Base-by-base conservation (phyloP, 2,113 vertebrate species). In the Rhabdornis inornatus region DNA sequence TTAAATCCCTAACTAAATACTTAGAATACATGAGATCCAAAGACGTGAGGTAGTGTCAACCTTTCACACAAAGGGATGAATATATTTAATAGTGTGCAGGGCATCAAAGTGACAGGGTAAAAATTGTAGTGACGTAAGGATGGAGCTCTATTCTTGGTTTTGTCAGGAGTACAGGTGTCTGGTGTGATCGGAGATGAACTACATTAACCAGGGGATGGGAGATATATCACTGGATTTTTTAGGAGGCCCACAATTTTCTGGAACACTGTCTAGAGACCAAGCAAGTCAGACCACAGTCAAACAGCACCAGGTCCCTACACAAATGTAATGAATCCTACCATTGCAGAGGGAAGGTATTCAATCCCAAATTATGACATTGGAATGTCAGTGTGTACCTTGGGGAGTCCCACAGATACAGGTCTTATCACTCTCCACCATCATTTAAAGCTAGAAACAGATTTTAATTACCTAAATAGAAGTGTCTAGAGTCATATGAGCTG, bases 361-460 rank as follows among this genome's bases (percentile, higher is more conserved):
- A n/a, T 6, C 11, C 13, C n/a, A 79, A 40, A 87, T 11, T 39
- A 60, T 0, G 0, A n/a, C n/a, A 82, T 11, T 44, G 27, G 44
- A 76, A 75, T 52, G 21, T 11, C 55, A 70, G 12, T 7, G 20
- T 19, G 65, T 50, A 20, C 30, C 35, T 59, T 15, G 5, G 10
- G 13, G 1, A 89, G 17, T 6, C 49, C 19, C 1, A 11, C 0
- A 64, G 27, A 31, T 21, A 55, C 1, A 61, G 8, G 4, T 77
- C 40, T 74, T 2, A 3, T 50, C 31, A 66, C 13, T 30, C 21
- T 59, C 42, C 47, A 47, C 27, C 42, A 50, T 47, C 10, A 55
- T 15, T 42, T 82, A 55, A 82, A 71, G 60, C 17, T 11, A 6
- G 25, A 30, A 94, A 64, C 11, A 59, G 47, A 24, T 42, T 82